Evolutionary conservation across 2,113 vertebrate genomes (phyloP), one percentile per base, ranked within the genome.

Genomic region (Sakesphorus luctuosus): DNA sequence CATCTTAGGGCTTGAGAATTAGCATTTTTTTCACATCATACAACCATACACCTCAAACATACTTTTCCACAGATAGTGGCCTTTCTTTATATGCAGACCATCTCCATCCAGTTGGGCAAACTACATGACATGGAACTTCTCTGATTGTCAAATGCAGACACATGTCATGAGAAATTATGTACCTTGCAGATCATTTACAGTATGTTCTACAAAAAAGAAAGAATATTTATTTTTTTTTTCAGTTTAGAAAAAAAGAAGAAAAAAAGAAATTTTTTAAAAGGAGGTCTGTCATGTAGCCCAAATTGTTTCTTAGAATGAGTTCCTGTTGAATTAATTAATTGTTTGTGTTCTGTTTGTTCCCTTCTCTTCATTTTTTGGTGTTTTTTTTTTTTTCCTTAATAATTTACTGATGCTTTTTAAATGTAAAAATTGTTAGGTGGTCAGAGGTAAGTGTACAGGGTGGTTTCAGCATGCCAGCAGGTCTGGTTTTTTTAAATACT

Each of bases 211-310:
- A 55, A 18, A 14, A 43, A 38, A 62, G 20, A 73, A 55, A 73
- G 19, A 7, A 23, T 49, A 52, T 47, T 66, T 15, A 1, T n/a
- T 56, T 18, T 59, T 3, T 40, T 82, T 66, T 59, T 13, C 13
- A 36, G 9, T 74, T 73, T 31, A 50, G 28, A 29, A 7, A 44
- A 44, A 6, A 29, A 25, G 26, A 20, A 59, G 24, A 29, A 35
- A 16, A 49, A 44, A 58, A 73, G 11, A 44, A 58, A 49, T 2
- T 50, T 18, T 62, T 44, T 46, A 61, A 78, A 79, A 10, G 1
- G 2, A 6, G 0, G 0, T 40, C 28, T 56, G 18, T 36, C 56
- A 16, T 6, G 38, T 26, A 8, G 53, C 1, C 8, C 28, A 62
- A 36, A 79, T 13, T 65, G 25, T 46, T 65, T 74, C 9, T 65